A percentile compares a stretch with the other conserved stretches of the same genome.
Conservation (phyloP, 2,113 vertebrate species). For the Antechinus flavipes region DNA sequence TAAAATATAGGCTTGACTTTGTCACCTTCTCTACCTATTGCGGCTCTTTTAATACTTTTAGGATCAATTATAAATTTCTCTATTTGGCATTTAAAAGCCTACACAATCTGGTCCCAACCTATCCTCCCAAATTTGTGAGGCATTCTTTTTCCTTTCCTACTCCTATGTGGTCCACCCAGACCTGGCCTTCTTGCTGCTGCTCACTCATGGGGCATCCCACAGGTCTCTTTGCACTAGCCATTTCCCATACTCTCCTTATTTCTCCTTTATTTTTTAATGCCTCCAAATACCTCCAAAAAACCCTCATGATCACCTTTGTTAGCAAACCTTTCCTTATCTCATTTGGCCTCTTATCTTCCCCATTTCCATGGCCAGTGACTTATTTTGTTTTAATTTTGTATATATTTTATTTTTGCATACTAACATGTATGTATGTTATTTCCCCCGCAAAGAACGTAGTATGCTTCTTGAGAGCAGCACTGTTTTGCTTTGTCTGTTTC, state of each 20-base stretch:
- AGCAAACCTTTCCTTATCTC: background rate
- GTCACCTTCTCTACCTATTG: background rate
- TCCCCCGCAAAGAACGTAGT: conserved; percentile 11
- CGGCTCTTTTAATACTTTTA: too few species aligned
- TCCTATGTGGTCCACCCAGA: background rate
- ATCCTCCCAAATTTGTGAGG: too few species aligned
- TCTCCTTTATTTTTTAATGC: background rate
- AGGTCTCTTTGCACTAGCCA: too few species aligned
- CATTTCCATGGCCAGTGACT: background rate
- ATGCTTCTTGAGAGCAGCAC: background rate
- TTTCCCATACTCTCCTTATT: background rate
- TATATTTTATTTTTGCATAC: conserved; percentile 22
- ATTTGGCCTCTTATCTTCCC: background rate
- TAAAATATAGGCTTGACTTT: too few species aligned
- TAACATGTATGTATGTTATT: background rate
- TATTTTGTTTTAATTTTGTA: background rate
- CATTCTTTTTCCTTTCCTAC: too few species aligned
- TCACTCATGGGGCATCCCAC: background rate
- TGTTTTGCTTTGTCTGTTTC: conserved; percentile 33
- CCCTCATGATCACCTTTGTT: background rate
- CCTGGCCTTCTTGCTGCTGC: background rate
- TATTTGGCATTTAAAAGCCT: too few species aligned
- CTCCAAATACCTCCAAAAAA: background rate
- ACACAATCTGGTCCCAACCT: too few species aligned
- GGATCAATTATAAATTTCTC: too few species aligned